Evolutionary conservation across 2,113 vertebrate species (phyloP).

Genomic region (Ophthalmolycus amberensis): DNA sequence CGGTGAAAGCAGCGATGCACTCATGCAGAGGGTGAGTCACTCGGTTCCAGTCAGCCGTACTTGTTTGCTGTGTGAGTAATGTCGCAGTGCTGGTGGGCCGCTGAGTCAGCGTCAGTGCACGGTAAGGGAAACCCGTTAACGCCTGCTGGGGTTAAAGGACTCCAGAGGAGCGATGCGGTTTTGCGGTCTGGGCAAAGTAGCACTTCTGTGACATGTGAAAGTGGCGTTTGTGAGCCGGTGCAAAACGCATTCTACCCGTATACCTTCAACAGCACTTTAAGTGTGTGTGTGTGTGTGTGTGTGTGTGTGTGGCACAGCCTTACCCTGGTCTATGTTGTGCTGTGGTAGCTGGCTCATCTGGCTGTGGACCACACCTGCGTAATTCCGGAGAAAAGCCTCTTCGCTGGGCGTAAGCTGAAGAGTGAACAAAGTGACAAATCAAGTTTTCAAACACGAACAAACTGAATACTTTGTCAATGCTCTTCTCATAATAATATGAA

Average conservation of each 20-base stretch:
- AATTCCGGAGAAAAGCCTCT: slow-evolving; percentile 96
- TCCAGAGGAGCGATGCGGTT: slow-evolving; percentile 5
- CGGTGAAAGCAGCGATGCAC: background rate
- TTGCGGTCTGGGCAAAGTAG: background rate
- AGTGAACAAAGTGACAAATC: background rate
- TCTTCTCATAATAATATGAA: background rate
- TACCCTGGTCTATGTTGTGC: slow-evolving; percentile 98
- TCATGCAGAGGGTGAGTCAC: slow-evolving; percentile 56
- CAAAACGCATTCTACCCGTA: background rate
- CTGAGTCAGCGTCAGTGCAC: slow-evolving; percentile 23
- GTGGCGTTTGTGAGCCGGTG: background rate
- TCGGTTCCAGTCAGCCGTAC: slow-evolving; percentile 32
- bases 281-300: background rate
- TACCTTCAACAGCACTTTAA: background rate
- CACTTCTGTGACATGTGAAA: background rate
- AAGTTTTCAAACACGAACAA: background rate
- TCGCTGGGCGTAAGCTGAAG: slow-evolving; percentile 93
- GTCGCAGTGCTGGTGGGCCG: slow-evolving; percentile 30
- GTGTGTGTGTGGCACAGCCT: slow-evolving; percentile 48
- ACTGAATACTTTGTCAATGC: background rate
- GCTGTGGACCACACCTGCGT: slow-evolving; percentile 95
- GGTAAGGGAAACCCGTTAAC: slow-evolving; percentile 22
- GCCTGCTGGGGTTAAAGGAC: slow-evolving; percentile 18
- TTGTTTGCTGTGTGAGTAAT: slow-evolving; percentile 61
- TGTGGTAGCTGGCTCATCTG: slow-evolving; percentile 98